These are phyloP conservation scores for Agriopis leucophaearia DNA, from an alignment of 2,888 invertebrate genomes.

Conservation along the genomic window DNA sequence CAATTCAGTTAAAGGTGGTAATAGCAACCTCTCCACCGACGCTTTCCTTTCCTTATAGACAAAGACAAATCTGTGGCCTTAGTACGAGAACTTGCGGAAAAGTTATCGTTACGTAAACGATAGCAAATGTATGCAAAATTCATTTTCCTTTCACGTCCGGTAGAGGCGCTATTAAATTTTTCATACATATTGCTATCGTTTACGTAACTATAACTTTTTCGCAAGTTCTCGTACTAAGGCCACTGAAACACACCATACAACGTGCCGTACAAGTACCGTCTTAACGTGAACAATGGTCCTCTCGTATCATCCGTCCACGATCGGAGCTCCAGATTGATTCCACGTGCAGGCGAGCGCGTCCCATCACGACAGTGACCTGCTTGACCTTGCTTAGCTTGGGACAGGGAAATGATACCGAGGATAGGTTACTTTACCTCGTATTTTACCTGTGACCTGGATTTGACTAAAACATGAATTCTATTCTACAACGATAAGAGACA, in stretches of 20 bases:
- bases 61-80: constrained; percentile 6
- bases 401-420: constrained; percentile 7
- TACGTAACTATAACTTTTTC: no score
- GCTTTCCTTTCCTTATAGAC: background rate
- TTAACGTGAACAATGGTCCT: constrained; percentile 37
- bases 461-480: background rate
- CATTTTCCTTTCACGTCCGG: no score
- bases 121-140: no score
- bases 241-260: background rate
- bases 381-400: constrained; percentile 19
- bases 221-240: no score
- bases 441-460: background rate
- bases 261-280: background rate
- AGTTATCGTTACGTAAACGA: no score
- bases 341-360: constrained; percentile 25
- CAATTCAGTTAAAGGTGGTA: background rate
- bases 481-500: background rate
- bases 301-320: constrained; percentile 31
- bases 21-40: background rate
- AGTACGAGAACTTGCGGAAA: no score
- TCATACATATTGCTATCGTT: no score
- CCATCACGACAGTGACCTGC: constrained; percentile 35
- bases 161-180: no score
- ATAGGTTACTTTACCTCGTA: background rate
- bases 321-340: constrained; percentile 45